A percentile compares a stretch with the other conserved stretches of the same genome.
phyloP scores from a whole-genome alignment of 2,797 vertebrate genomes.

The Galago senegalensis region DNA sequence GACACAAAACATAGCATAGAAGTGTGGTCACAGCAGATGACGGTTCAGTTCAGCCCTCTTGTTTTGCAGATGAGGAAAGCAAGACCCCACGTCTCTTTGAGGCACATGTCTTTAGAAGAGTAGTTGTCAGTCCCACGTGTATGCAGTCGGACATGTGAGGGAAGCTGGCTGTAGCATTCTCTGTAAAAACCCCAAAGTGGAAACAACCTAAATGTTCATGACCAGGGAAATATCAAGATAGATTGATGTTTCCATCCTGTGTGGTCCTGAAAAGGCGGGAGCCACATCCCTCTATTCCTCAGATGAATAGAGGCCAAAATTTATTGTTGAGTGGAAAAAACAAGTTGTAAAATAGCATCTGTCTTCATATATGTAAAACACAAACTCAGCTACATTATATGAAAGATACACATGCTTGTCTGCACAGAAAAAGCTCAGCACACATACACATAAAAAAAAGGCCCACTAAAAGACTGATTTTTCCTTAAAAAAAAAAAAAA shows the following conservation, averaged over 20 bases:
- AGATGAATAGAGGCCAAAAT: not conserved
- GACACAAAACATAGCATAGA: not conserved
- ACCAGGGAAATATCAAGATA: not conserved
- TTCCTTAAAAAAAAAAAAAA: not conserved
- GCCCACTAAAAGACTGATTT: not conserved
- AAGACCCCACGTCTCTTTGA: not conserved
- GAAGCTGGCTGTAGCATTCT: not conserved
- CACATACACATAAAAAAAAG: not conserved
- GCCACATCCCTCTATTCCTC: not conserved
- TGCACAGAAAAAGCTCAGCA: not conserved
- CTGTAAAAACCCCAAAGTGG: not conserved
- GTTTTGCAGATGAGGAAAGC: not conserved
- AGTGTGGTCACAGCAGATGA: fast-evolving
- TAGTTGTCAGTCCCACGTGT: not conserved
- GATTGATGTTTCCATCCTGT: not conserved
- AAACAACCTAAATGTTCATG: not conserved
- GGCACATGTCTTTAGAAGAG: not conserved
- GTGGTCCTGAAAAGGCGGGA: not conserved
- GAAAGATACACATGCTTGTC: not conserved
- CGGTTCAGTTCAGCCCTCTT: fast-evolving
- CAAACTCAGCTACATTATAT: not conserved
- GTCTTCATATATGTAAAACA: not conserved
- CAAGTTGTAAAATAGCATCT: not conserved
- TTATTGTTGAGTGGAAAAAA: not conserved
- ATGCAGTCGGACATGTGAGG: not conserved